Percentiles rank a stretch among this genome's conserved stretches.
Conservation (phyloP, 2,113 vertebrate species). For the Hippocampus abdominalis region DNA sequence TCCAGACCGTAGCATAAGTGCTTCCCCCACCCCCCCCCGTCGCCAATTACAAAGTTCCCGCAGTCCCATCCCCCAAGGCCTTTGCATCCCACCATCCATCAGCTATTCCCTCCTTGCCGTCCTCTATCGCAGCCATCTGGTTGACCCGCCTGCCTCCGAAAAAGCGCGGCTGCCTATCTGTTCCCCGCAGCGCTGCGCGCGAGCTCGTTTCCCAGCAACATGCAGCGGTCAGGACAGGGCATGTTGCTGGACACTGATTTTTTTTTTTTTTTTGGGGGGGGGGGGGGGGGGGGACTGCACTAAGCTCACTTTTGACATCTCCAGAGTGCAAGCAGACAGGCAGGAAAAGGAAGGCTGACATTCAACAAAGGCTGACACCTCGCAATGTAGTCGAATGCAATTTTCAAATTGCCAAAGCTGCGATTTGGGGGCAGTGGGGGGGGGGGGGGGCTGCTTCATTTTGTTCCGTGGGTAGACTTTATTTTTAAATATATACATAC, state of each 20-base stretch:
- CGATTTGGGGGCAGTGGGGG: too few species aligned
- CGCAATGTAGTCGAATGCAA: too few species aligned
- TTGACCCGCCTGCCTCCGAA: slow-evolving; percentile 50
- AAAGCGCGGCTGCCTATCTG: slow-evolving; percentile 70
- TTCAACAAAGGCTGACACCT: not conserved
- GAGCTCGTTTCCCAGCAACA: slow-evolving; percentile 64
- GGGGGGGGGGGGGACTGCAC: not conserved
- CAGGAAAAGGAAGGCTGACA: slow-evolving; percentile 10
- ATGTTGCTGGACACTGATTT: slow-evolving; percentile 12
- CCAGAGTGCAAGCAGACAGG: slow-evolving; percentile 49
- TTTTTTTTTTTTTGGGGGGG: too few species aligned
- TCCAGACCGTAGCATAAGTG: slow-evolving; percentile 20
- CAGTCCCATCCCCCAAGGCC: slow-evolving; percentile 6
- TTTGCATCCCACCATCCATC: slow-evolving; percentile 9
- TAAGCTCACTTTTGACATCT: slow-evolving; percentile 14
- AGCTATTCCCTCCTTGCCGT: slow-evolving; percentile 22
- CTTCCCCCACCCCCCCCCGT: slow-evolving; percentile 1
- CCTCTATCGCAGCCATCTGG: slow-evolving; percentile 18
- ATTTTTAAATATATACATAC: too few species aligned
- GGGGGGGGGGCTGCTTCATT: too few species aligned
- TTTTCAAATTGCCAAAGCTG: too few species aligned
- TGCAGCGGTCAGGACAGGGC: slow-evolving; percentile 54
- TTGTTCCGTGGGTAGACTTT: too few species aligned
- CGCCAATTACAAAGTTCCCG: slow-evolving; percentile 16
- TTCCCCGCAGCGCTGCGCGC: slow-evolving; percentile 69